Evolutionary conservation across 2,797 vertebrate species (phyloP), one percentile per base, ranked within the genome.

Genomic region (Thamnophis elegans): DNA sequence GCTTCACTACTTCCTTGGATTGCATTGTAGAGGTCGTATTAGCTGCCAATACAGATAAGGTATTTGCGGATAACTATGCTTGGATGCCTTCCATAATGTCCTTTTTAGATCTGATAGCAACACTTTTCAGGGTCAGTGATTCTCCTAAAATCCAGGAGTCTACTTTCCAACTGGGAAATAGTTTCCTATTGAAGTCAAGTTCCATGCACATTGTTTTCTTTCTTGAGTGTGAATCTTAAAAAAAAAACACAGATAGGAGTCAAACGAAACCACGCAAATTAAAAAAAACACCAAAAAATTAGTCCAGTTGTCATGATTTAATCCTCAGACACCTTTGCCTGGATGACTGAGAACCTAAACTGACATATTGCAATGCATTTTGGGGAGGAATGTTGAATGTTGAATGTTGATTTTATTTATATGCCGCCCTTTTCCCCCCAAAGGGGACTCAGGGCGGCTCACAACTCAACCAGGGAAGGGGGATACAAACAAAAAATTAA

Each of bases 31-130:
- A 90, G 85, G 85, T 82, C 25, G 13, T 85, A 88, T 1, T 68
- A 1, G 4, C 91, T 82, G 20, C 5, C 8, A 86, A 90, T 68
- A 65, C 65, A 92, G 91, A 90, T 90, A 92, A 92, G 93, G 1
- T 0, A 20, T 56, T 26, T 12, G 54, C 18, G 54, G 54, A 16
- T 26, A 54, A 91, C 5, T 7, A 12, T 42, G 65, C 0, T 58
- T 47, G 59, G n/a, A 86, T 4, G 32, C 2, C 42, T 95, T 94
- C 93, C 28, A n/a, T 42, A 55, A 85, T 89, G 87, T 5, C 73
- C 1, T 94, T 94, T 95, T 92, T 18, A 93, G 93, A 92, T 1
- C 90, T 94, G 20, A 16, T 91, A 51, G 56, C 32, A 78, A 1
- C 53, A 59, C 1, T 90, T 93, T 94, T 92, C 53, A 62, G 85